Evolutionary conservation across 2,797 vertebrate genomes (phyloP).

Genomic region (Cephalopachus bancanus): DNA sequence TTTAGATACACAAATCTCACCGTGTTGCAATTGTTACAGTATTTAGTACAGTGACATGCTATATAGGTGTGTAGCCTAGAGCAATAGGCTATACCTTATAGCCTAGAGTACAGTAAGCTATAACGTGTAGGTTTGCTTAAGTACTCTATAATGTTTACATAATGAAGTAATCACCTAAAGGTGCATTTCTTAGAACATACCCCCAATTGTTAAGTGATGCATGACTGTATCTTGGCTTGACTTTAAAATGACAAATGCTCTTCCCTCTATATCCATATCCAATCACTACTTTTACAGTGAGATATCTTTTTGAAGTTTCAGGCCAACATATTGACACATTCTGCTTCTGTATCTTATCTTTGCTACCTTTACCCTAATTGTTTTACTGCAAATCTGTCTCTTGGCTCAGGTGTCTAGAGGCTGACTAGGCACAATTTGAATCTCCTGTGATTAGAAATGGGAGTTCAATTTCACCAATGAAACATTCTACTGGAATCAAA

Average conservation of each 20-base stretch:
- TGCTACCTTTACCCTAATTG: background rate
- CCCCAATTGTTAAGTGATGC: background rate
- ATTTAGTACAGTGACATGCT: background rate
- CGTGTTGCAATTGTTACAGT: background rate
- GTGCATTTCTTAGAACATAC: background rate
- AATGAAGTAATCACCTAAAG: background rate
- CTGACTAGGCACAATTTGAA: conserved; percentile 62
- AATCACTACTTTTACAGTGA: background rate
- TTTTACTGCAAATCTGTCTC: conserved; percentile 31
- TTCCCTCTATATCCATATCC: background rate
- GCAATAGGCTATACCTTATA: background rate
- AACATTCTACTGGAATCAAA: conserved; percentile 17
- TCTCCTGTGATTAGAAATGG: conserved; percentile 26
- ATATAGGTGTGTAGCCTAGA: background rate
- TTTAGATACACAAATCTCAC: background rate
- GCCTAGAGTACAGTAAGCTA: background rate
- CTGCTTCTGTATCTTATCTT: background rate
- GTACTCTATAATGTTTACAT: background rate
- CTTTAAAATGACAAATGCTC: background rate
- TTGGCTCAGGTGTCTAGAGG: conserved; percentile 36
- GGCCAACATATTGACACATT: background rate
- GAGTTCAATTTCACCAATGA: conserved; percentile 54
- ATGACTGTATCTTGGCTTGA: background rate
- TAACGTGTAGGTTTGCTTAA: background rate
- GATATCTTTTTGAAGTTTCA: conserved; percentile 13